These are phyloP conservation scores for Tokudaia muenninki DNA, from an alignment of 2,797 vertebrate species.

Conservation along the genomic window DNA sequence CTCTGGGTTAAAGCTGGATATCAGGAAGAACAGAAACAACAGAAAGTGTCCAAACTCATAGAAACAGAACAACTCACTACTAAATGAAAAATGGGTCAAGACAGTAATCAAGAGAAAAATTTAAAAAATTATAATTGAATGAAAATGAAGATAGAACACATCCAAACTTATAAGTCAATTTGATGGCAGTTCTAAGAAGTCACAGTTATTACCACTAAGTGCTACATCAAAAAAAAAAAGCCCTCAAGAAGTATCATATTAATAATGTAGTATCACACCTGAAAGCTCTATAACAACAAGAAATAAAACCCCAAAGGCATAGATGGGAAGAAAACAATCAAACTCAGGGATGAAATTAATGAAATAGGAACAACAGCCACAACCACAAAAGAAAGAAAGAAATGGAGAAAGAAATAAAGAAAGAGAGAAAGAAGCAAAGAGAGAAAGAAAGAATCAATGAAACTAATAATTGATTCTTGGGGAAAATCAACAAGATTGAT, in stretches of 20 bases:
- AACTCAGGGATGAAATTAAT: not conserved
- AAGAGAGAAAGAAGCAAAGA: not conserved
- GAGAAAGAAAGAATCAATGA: not conserved
- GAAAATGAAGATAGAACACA: not conserved
- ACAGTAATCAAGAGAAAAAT: not conserved
- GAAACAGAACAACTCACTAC: not conserved
- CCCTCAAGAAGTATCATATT: not conserved
- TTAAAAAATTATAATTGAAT: not conserved
- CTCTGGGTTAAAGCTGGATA: not conserved
- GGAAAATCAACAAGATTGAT: not conserved
- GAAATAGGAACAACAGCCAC: not conserved
- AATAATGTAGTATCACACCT: not conserved
- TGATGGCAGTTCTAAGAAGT: not conserved
- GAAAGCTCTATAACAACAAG: not conserved
- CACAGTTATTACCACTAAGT: not conserved
- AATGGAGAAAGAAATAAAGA: no score
- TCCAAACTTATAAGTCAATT: not conserved
- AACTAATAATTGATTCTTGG: not conserved
- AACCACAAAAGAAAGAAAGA: not conserved
- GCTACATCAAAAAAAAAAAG: not conserved
- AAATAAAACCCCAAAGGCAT: not conserved
- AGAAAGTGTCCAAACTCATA: not conserved
- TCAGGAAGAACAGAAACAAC: not conserved
- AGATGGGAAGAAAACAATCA: not conserved
- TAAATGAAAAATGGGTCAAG: not conserved